Base-by-base conservation (phyloP, 2,113 vertebrate species). In the Tyto alba region DNA sequence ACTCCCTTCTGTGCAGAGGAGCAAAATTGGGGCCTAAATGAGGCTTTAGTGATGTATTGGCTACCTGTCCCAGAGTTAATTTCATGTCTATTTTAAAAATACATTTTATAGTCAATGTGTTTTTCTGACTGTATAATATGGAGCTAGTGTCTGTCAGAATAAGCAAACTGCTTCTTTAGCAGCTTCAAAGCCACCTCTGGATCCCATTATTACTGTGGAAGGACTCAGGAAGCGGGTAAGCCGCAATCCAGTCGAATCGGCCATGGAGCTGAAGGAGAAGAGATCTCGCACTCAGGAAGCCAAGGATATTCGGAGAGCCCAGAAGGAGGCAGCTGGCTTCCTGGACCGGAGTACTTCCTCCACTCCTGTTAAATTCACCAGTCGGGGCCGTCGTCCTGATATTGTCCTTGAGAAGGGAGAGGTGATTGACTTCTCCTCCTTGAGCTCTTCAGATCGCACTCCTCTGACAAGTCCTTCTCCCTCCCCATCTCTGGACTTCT, bases 231-330 rank as follows among this genome's bases (percentile, higher is more conserved):
- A 99, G 85, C 98, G 99, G 0, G 98, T 97, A 0, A 98, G 98
- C 63, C 98, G 99, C 8, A 99, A 99, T 94, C 99, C 99, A 0
- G 99, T 99, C 2, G 99, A 99, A 78, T 99, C 97, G 1, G 99
- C 99, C 94, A 99, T 99, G 97, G 99, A 99, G 94, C 97, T 99
- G 88, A 99, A 99, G 94, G 99, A 99, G 97, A 99, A 99, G 93
- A 98, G 99, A 10, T 99, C 98, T 6, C 99, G 99, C 36, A 99
- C 99, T 1, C 99, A 99, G 95, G 99, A 99, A 96, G 99, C 99
- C 53, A 99, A 99, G 97, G 99, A 99, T 19, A 99, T 99, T 88
- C 98, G 99, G 23, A 97, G 99, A 16, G 99, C 99, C 3, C 99
- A 99, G 98, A 99, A 99, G 86, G 99, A 99, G 89, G 99, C 99